phyloP scores from a whole-genome alignment of 1,140 invertebrate genomes.

The Drosophila azteca region DNA sequence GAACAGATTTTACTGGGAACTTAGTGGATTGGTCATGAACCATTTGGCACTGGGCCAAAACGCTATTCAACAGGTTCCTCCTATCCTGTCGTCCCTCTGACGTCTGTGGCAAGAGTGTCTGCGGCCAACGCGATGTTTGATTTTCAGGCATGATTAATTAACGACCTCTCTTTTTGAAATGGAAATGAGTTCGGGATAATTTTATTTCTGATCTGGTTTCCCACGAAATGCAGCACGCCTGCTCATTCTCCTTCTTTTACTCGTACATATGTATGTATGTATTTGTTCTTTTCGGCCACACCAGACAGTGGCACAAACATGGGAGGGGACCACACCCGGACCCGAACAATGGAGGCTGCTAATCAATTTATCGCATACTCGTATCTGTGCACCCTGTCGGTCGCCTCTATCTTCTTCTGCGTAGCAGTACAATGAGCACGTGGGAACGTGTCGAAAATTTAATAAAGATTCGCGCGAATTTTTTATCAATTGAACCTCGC shows the following conservation, averaged over 20 bases:
- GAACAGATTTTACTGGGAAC: slow-evolving; percentile 54
- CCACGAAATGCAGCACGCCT: slow-evolving; percentile 30
- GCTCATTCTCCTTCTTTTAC: too few species aligned
- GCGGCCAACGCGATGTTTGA: slow-evolving; percentile 31
- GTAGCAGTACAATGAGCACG: slow-evolving; percentile 24
- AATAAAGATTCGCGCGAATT: slow-evolving; percentile 6
- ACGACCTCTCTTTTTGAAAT: slow-evolving; percentile 40
- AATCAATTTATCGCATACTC: slow-evolving; percentile 40
- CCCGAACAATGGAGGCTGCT: slow-evolving; percentile 28
- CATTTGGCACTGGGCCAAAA: slow-evolving; percentile 51
- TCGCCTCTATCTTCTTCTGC: not conserved
- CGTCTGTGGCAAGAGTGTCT: slow-evolving; percentile 9
- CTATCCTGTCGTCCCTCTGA: slow-evolving; percentile 4
- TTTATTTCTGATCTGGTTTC: slow-evolving; percentile 40
- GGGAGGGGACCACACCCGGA: not conserved
- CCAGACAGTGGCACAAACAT: slow-evolving; percentile 35
- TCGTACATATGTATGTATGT: too few species aligned
- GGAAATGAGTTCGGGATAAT: slow-evolving; percentile 42
- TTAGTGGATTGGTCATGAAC: slow-evolving; percentile 41
- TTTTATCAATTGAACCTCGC: slow-evolving; percentile 54
- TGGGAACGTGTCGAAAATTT: slow-evolving; percentile 44
- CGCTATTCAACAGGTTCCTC: slow-evolving; percentile 40
- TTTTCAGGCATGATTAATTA: slow-evolving; percentile 50
- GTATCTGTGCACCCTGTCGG: slow-evolving; percentile 11
- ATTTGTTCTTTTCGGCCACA: slow-evolving; percentile 2